Evolutionary conservation across 2,113 vertebrate genomes (phyloP).

Genomic region (Syngnathus floridae): DNA sequence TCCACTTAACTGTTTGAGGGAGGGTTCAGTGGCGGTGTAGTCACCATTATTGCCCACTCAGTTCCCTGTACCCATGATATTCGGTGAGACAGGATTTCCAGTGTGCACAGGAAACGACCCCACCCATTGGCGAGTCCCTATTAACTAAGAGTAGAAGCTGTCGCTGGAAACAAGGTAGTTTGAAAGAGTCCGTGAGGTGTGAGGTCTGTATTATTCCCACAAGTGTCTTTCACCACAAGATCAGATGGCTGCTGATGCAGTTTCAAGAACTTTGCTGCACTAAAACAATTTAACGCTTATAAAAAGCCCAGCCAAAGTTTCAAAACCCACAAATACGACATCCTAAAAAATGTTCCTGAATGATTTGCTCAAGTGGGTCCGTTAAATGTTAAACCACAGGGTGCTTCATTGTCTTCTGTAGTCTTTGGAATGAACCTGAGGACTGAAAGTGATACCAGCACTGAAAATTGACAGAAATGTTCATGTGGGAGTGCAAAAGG

Average conservation of each 20-base stretch:
- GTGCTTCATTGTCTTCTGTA: not conserved
- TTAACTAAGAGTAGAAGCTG: constrained; percentile 30
- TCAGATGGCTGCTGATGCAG: not conserved
- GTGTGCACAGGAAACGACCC: constrained; percentile 48
- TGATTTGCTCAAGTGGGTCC: not conserved
- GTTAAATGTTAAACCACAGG: too few species aligned
- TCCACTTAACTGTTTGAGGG: constrained; percentile 3
- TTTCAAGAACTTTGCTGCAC: not conserved
- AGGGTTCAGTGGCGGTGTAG: constrained; percentile 4
- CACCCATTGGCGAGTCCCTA: constrained; percentile 42
- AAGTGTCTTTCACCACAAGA: not conserved
- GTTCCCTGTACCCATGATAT: not conserved
- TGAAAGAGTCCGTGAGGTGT: constrained; percentile 8
- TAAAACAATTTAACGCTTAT: not conserved
- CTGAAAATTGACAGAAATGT: constrained; percentile 28
- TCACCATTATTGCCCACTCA: constrained; percentile 12
- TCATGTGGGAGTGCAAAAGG: constrained; percentile 14
- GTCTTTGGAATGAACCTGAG: constrained; percentile 15
- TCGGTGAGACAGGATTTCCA: constrained; percentile 46
- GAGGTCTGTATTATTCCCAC: not conserved
- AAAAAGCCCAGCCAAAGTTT: not conserved
- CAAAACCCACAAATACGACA: not conserved
- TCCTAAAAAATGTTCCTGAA: not conserved
- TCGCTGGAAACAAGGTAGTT: constrained; percentile 45
- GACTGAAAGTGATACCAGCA: constrained; percentile 23